These are phyloP conservation scores for Linnaemya tessellans DNA, from an alignment of 2,888 invertebrate genomes.

Conservation along the genomic window DNA sequence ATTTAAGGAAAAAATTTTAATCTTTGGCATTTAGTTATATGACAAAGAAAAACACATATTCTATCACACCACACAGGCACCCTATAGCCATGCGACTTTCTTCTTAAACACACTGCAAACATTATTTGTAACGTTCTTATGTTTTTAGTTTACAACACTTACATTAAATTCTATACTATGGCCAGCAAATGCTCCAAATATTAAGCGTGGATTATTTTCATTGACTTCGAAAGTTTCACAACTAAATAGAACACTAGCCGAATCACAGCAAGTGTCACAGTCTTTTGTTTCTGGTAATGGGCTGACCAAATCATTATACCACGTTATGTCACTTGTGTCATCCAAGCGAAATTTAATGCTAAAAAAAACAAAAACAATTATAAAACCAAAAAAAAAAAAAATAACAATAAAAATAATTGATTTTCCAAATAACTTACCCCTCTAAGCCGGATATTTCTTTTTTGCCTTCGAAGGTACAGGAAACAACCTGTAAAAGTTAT, in stretches of 20 bases:
- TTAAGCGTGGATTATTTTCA: conserved; percentile 81
- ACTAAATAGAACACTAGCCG: conserved; percentile 86
- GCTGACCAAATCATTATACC: conserved; percentile 85
- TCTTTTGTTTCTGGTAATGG: conserved; percentile 80
- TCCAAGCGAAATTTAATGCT: conserved; percentile 84
- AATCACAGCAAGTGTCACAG: conserved; percentile 79
- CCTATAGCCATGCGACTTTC: too few species aligned
- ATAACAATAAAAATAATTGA: conserved; percentile 36
- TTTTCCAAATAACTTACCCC: conserved; percentile 76
- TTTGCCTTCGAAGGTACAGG: conserved; percentile 80
- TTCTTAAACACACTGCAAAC: background rate
- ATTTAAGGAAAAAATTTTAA: too few species aligned
- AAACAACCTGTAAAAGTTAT: conserved; percentile 76
- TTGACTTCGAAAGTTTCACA: conserved; percentile 88
- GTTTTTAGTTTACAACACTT: conserved; percentile 64
- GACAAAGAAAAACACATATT: too few species aligned
- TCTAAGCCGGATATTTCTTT: conserved; percentile 80
- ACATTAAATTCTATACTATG: conserved; percentile 87
- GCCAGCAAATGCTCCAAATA: conserved; percentile 87
- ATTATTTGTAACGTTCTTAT: background rate
- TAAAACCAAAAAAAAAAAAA: background rate
- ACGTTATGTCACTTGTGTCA: conserved; percentile 86
- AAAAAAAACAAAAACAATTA: conserved; percentile 12
- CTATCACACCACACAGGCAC: too few species aligned
- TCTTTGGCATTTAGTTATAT: too few species aligned